Base-by-base conservation (phyloP, 2,888 invertebrate species). In the Lacanobia wlatinum region DNA sequence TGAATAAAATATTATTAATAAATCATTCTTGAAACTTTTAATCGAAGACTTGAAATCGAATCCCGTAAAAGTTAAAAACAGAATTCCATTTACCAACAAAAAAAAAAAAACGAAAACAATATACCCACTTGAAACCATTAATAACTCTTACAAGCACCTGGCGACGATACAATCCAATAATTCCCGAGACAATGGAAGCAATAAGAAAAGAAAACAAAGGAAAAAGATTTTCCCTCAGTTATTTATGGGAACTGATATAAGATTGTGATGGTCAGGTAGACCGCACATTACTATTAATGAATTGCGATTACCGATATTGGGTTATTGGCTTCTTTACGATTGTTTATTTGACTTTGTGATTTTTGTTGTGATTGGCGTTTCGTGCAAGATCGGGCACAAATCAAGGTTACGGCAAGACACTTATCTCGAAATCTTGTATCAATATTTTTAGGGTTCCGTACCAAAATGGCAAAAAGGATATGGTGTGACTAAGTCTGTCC, bases 231-330 rank as follows among this genome's bases (percentile, higher is more conserved):
- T 69, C 34, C n/a, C 9, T 55, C 14, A 58, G 52, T 73, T 78
- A 81, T 83, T 83, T 83, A 84, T 78, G 52, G 43, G 68, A 40
- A 62, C 23, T 38, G 60, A 56, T 78, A 74, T 70, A 71, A 71
- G 67, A 76, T 77, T 53, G 63, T 52, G 50, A 63, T 63, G 12
- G n/a, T 53, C 43, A 53, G 23, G 76, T 63, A 65, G 12, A 46
- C 46, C 38, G n/a, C n/a, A 6, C 43, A 46, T 48, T 59, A 34
- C 59, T 70, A 48, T 68, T 77, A 69, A 59, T 69, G 69, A 73
- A 73, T 69, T 77, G 59, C 8, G 77, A 73, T 73, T 53, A 68
- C 52, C 21, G 55, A 78, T 78, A 78, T 58, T 43, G 34, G 18
- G 23, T 70, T 43, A 40, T 52, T 40, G 16, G 16, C 5, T 43